A percentile compares a stretch with the other conserved stretches of the same genome.
These are phyloP conservation scores for Megalopta genalis DNA, from an alignment of 1,140 invertebrate species.

Conservation along the genomic window DNA sequence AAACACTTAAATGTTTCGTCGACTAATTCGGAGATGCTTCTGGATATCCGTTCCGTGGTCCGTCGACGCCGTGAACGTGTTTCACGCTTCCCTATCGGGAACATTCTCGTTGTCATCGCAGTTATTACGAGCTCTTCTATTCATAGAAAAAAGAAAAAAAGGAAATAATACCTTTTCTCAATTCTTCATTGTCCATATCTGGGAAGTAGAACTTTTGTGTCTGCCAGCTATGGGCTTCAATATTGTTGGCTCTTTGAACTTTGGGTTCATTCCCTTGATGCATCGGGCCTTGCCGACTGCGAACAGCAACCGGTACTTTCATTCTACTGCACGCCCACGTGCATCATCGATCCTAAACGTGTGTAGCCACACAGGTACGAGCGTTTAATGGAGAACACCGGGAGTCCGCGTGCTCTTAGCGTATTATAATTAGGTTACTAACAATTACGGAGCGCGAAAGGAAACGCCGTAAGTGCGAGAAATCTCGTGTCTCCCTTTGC, in stretches of 20 bases:
- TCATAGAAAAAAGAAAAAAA: not conserved
- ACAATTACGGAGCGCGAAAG: not conserved
- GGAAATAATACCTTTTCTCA: not conserved
- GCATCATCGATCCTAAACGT: slow-evolving; percentile 40
- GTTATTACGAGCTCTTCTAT: not conserved
- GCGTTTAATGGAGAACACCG: slow-evolving; percentile 11
- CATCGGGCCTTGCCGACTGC: slow-evolving; percentile 23
- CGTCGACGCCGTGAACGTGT: too few species aligned
- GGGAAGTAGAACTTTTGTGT: not conserved
- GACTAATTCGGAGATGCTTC: too few species aligned
- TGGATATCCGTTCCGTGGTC: too few species aligned
- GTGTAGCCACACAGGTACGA: slow-evolving; percentile 5
- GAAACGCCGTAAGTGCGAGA: not conserved
- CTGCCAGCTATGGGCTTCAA: not conserved
- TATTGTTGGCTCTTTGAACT: slow-evolving; percentile 15
- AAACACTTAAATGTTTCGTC: too few species aligned
- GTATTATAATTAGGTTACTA: slow-evolving; percentile 25
- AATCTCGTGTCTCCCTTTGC: not conserved
- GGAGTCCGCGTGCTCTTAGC: not conserved
- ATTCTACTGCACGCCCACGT: slow-evolving; percentile 44
- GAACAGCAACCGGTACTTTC: slow-evolving; percentile 48
- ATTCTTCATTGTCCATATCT: not conserved
- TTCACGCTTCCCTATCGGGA: too few species aligned
- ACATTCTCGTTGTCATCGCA: too few species aligned
- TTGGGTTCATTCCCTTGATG: slow-evolving; percentile 33